Base-by-base conservation (phyloP, 2,113 vertebrate species). In the Pituophis catenifer region DNA sequence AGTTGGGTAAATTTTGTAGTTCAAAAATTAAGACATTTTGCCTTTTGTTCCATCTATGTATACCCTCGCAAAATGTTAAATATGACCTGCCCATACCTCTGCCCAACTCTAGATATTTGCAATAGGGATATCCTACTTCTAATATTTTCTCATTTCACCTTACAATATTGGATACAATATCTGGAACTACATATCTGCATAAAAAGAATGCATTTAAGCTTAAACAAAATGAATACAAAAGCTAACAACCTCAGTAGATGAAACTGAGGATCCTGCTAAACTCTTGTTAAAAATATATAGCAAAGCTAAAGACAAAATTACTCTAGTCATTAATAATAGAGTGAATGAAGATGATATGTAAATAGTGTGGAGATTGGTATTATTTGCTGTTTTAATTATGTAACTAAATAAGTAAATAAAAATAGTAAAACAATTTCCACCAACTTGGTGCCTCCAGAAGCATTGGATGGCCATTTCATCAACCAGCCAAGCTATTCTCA, bases 221-320 rank as follows among this genome's bases (percentile, higher is more conserved):
- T 81, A 81, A 81, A 38, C n/a, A 38, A 38, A 81, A 81, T 3
- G 70, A 19, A 81, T 19, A 8, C 33, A 38, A 81, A 81, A 38
- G 17, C 15, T 81, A 81, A 81, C 33, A 38, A 38, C 17, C n/a
- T 81, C 70, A 81, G 38, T n/a, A n/a, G 29, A 70, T 70, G 29
- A 65, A 57, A 15, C 19, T 33, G 29, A 57, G 23, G 26, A 44
- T 13, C 50, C 12, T 15, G 38, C 7, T 21, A 44, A 81, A 55
- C 81, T 19, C 29, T 55, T 23, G 17, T 50, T 48, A 11, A 93
- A n/a, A 5, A 88, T 8, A 26, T 15, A 15, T 48, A 1, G 29
- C 86, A 33, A 95, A 95, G 89, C 92, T 91, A 94, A 92, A 88
- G 86, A 88, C 70, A 57, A 59, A 90, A 90, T 50, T 62, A 59